Base-by-base conservation (phyloP, 2,797 vertebrate genomes). In the Buphagus erythrorhynchus region DNA sequence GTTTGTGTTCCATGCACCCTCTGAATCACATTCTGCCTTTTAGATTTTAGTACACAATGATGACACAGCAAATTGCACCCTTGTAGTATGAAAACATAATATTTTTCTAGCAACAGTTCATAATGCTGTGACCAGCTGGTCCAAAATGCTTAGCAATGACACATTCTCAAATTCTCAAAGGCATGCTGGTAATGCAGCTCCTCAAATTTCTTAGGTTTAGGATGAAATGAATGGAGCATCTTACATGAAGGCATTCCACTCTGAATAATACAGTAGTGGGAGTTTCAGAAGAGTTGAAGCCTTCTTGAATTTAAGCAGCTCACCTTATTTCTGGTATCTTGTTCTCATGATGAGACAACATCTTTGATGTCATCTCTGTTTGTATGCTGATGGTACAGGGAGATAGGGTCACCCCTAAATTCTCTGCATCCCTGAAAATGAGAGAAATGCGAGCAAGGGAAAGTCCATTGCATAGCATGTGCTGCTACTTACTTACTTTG, bases 1-100 rank as follows among this genome's bases (percentile, higher is more conserved):
- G 71, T 48, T 77, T 92, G 76, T 74, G 54, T 84, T 90, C 68
- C 49, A 69, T 54, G 73, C 57, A 82, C 21, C 43, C 79, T 77
- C 80, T 93, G 93, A 96, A 94, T 96, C 95, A 95, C 55, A 65
- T 74, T 94, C 81, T 81, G 54, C 68, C 59, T 88, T 93, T 95
- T 28, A 63, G 73, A 94, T 89, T 81, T 74, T 38, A 48, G 40
- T 73, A 38, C 51, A 18, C 75, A 87, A 59, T 0, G 21, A 72
- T 95, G 91, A 95, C 61, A 92, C 86, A 78, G 94, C 93, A 93
- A 96, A 95, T 90, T 93, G 81, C 26, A 77, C 24, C 85, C 76
- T 81, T 79, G 62, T 19, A 88, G 91, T 63, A 91, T 0, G 31
- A 86, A 94, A 84, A 62, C 29, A 88, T 66, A 90, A 90, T 91